Evolutionary conservation across 2,888 invertebrate genomes (phyloP).

Genomic region (Noctua janthe): DNA sequence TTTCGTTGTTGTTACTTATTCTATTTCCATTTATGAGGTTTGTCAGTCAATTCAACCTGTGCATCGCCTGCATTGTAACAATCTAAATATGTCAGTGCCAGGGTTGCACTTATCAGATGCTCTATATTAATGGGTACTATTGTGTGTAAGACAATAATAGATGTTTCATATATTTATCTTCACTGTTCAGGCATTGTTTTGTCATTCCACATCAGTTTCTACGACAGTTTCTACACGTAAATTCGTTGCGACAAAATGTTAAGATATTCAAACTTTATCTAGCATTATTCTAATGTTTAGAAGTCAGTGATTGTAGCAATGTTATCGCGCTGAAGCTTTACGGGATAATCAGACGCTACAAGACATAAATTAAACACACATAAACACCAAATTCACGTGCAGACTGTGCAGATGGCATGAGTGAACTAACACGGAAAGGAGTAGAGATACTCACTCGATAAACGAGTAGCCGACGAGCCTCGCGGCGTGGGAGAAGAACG

Average conservation of each 20-base stretch:
- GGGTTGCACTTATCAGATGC: conserved; percentile 66
- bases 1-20: background rate
- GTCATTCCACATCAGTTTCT: conserved; percentile 40
- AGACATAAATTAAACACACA: conserved; percentile 50
- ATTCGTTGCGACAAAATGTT: conserved; percentile 11
- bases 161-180: conserved; percentile 41
- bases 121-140: conserved; percentile 45
- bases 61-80: background rate
- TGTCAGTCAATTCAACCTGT: background rate
- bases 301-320: conserved; percentile 12
- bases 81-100: conserved; percentile 69
- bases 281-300: conserved; percentile 33
- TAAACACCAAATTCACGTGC: conserved; percentile 43
- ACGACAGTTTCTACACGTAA: background rate
- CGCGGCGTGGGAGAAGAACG: conserved; percentile 96
- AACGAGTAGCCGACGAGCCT: conserved; percentile 96
- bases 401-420: conserved; percentile 23
- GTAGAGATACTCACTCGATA: conserved; percentile 92
- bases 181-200: conserved; percentile 43
- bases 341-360: conserved; percentile 50
- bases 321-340: conserved; percentile 56
- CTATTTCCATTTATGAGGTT: background rate
- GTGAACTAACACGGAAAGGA: conserved; percentile 54
- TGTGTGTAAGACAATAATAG: conserved; percentile 44
- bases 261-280: conserved; percentile 18